Evolutionary conservation across 2,888 invertebrate species (phyloP), one percentile per base, ranked within the genome.

Genomic region (Allophyes oxyacanthae): DNA sequence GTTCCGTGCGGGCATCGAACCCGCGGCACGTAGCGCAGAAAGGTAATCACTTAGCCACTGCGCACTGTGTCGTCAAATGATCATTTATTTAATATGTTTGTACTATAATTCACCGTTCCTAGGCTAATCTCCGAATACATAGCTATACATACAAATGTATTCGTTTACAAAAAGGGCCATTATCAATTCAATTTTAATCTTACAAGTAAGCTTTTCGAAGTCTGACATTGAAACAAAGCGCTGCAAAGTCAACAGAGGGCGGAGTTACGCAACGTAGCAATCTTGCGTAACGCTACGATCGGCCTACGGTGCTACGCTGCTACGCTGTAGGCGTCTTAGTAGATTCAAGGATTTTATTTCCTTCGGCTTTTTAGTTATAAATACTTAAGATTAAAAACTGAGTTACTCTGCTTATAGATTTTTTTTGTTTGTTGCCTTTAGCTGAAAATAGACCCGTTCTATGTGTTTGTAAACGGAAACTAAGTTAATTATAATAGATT

Each of bases 261-360:
- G 61, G 46, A 57, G 72, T 80, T 77, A 77, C 78, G 78, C 69
- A 79, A 78, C 64, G 48, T 54, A 55, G 61, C 59, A 44, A 25
- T 37, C 75, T 79, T 77, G 68, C 79, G 77, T 79, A 78, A 77
- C 55, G 63, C 58, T 70, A 58, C 55, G 49, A 41, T 38, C 36
- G 8, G 32, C 50, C 57, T 57, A 57, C 64, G 65, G 6, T 3
- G 59, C 59, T 66, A 57, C 66, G 58, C 33, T 15, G 54, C 62
- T 71, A 65, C 58, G 60, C 15, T 50, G 62, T 54, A 63, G 71
- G 26, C 49, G 20, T 50, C 61, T 54, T 30, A 43, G 26, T 45
- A 54, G 20, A 36, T 48, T 37, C 33, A 49, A 30, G 46, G 25
- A 15, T 53, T 54, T 60, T 36, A 48, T 41, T 44, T 38, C 25